phyloP scores from a whole-genome alignment of 2,113 vertebrate species.

The Pycnonotus jocosus region DNA sequence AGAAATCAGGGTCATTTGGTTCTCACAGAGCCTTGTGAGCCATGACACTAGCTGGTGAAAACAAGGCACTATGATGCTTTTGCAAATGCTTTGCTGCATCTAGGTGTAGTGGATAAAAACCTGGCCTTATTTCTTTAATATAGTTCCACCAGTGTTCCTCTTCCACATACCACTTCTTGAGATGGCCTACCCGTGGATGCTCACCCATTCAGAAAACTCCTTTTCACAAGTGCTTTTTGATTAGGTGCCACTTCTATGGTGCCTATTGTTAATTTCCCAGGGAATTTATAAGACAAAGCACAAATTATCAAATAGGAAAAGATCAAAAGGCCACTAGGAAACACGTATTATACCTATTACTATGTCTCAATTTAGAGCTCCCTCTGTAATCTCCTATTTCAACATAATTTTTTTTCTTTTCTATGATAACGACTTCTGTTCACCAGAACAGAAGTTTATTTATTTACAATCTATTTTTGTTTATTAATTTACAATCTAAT shows the following conservation, averaged over 20 bases:
- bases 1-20: neutral
- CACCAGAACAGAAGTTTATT: neutral
- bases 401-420: neutral
- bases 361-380: neutral
- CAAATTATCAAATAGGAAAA: neutral
- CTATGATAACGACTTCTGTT: neutral
- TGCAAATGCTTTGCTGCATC: neutral
- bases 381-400: neutral
- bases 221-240: neutral
- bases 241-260: neutral
- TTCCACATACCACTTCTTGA: neutral
- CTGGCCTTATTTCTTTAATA: neutral
- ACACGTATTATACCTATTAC: neutral
- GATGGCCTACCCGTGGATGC: neutral
- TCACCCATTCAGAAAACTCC: neutral
- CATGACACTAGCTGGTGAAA: neutral
- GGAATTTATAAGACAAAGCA: neutral
- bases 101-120: neutral
- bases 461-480: neutral
- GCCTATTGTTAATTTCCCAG: neutral
- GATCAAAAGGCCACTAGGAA: neutral
- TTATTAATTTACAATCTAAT: neutral
- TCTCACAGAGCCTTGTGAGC: neutral
- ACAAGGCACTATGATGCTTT: accelerated
- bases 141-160: neutral